Conservation (phyloP, 2,113 vertebrate species). For the Dermatemys mawii region DNA sequence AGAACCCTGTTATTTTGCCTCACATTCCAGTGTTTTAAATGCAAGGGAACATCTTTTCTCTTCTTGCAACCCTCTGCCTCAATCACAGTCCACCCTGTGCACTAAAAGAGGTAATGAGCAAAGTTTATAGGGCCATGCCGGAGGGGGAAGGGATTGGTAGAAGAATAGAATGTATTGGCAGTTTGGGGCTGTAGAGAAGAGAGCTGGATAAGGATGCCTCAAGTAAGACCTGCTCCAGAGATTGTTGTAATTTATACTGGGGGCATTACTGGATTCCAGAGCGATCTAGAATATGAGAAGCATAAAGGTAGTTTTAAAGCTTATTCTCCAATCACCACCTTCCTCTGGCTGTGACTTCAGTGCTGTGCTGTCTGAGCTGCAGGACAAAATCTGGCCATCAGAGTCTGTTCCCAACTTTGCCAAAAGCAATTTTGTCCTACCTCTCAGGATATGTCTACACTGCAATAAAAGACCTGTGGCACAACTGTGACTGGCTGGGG, state of each 20-base stretch:
- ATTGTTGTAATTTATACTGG: background rate
- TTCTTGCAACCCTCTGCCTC: background rate
- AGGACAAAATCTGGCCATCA: background rate
- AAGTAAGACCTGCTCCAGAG: background rate
- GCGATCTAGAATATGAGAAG: background rate
- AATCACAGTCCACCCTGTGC: background rate
- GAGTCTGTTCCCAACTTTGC: background rate
- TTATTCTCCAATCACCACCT: background rate
- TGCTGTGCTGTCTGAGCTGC: background rate
- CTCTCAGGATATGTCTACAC: too few species aligned
- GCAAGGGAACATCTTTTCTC: background rate
- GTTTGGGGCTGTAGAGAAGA: background rate
- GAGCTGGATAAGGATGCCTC: background rate
- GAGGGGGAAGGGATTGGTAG: background rate
- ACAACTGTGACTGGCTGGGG: too few species aligned
- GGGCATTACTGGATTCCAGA: background rate
- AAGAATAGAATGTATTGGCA: background rate
- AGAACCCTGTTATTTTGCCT: background rate
- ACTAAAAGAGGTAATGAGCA: background rate
- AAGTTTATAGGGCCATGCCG: background rate
- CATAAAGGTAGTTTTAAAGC: background rate
- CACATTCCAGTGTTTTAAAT: background rate
- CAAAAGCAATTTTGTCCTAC: background rate
- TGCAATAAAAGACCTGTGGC: too few species aligned
- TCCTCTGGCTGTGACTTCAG: background rate